Evolutionary conservation across 2,888 invertebrate species (phyloP).

Genomic region (Zootermopsis nevadensis): DNA sequence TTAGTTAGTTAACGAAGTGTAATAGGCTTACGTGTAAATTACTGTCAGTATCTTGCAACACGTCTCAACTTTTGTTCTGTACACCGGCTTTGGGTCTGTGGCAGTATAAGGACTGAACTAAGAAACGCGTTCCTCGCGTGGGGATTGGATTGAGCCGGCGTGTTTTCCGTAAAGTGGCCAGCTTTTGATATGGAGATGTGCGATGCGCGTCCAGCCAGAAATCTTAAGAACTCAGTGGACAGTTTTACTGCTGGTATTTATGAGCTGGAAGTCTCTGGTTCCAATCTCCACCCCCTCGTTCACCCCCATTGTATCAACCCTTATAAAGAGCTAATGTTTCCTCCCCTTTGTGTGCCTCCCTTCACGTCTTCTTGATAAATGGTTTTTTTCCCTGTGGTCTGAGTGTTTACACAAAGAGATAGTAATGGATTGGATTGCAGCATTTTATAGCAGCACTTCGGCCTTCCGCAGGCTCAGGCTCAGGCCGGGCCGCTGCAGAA

Average conservation of each 20-base stretch:
- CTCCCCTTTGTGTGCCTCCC: slow-evolving; percentile 34
- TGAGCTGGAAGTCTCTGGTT: neutral
- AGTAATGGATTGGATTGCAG: slow-evolving; percentile 21
- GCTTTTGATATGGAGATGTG: slow-evolving; percentile 11
- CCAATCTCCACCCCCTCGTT: neutral
- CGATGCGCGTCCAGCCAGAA: neutral
- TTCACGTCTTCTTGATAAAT: slow-evolving; percentile 33
- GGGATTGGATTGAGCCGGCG: too few relatives aligned
- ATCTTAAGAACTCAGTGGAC: neutral
- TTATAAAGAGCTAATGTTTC: slow-evolving; percentile 40
- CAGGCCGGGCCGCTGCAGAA: too few relatives aligned
- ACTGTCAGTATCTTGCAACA: too few relatives aligned
- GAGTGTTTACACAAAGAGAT: slow-evolving; percentile 27
- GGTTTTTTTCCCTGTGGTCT: slow-evolving; percentile 33
- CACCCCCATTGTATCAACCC: slow-evolving; percentile 23
- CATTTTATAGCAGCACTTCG: neutral
- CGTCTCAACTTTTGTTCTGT: too few relatives aligned
- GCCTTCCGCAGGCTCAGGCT: neutral
- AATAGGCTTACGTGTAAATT: too few relatives aligned
- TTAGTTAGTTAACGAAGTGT: too few relatives aligned
- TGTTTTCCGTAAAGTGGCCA: neutral
- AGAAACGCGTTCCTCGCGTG: neutral
- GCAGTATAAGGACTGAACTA: too few relatives aligned
- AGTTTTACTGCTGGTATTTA: slow-evolving; percentile 17
- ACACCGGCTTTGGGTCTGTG: too few relatives aligned